Percentiles rank a stretch among this genome's conserved stretches.
phyloP scores from a whole-genome alignment of 2,797 vertebrate species.

The Labroides dimidiatus region DNA sequence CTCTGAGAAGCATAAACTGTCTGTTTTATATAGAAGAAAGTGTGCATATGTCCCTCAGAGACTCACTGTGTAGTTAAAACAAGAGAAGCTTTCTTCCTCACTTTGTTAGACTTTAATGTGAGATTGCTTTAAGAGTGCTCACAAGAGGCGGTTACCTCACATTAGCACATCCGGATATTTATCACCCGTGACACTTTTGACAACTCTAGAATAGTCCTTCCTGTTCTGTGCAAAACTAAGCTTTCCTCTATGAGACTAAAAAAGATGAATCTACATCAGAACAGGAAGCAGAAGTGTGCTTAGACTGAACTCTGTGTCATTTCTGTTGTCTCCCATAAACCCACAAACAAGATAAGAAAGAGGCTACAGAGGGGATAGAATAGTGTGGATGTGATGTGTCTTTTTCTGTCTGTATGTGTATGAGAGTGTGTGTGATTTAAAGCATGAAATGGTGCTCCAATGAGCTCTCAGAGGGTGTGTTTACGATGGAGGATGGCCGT shows the following conservation, averaged over 20 bases:
- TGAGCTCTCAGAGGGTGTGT: conserved; percentile 56
- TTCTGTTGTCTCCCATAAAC: conserved; percentile 1
- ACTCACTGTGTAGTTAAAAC: neutral
- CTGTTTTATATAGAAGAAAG: neutral
- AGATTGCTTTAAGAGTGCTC: conserved; percentile 6
- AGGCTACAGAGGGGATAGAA: neutral
- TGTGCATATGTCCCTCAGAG: neutral
- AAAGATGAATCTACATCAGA: neutral
- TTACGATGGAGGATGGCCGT: conserved; percentile 82
- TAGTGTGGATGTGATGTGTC: conserved; percentile 21
- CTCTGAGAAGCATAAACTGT: neutral
- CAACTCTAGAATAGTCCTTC: neutral
- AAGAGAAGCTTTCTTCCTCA: neutral
- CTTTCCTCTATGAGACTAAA: conserved; percentile 20
- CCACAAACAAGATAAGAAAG: conserved; percentile 12
- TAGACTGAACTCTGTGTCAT: neutral
- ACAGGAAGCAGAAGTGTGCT: conserved; percentile 20
- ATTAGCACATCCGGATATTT: neutral
- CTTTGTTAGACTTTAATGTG: neutral
- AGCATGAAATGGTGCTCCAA: conserved; percentile 50
- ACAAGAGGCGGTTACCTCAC: conserved; percentile 1
- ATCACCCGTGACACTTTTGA: conserved; percentile 4
- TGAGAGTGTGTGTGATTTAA: conserved; percentile 13
- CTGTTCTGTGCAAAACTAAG: neutral
- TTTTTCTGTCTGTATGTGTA: conserved; percentile 27